A percentile compares a stretch with the other conserved stretches of the same genome.
phyloP scores from a whole-genome alignment of 2,888 invertebrate genomes.

The Epistrophe grossulariae region DNA sequence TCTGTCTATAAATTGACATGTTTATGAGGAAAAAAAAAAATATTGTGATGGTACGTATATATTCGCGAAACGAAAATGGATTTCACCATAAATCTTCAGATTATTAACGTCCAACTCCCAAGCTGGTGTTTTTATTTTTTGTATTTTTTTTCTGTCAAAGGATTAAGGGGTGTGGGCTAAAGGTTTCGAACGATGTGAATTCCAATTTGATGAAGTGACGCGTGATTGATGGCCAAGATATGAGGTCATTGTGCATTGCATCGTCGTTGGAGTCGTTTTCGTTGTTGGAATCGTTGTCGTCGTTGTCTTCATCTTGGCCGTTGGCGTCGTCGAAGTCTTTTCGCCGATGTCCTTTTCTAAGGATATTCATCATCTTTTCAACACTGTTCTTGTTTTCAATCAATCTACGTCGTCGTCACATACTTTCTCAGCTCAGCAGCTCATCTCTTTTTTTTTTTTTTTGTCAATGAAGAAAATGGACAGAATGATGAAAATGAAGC shows the following conservation, averaged over 20 bases:
- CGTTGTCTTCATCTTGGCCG: constrained; percentile 13
- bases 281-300: constrained; percentile 12
- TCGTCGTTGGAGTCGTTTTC: constrained; percentile 12
- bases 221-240: constrained; percentile 72
- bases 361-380: constrained; percentile 72
- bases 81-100: constrained; percentile 63
- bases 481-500: constrained; percentile 68
- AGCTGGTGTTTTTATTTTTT: neutral
- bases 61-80: constrained; percentile 51
- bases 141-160: neutral
- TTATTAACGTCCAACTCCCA: constrained; percentile 64
- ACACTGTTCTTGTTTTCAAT: constrained; percentile 70
- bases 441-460: constrained; percentile 45
- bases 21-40: constrained; percentile 56
- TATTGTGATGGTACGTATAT: constrained; percentile 12
- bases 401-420: constrained; percentile 67
- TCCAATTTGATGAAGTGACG: constrained; percentile 73
- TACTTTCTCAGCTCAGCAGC: constrained; percentile 63
- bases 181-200: constrained; percentile 56
- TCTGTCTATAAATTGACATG: constrained; percentile 65
- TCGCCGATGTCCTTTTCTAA: constrained; percentile 33
- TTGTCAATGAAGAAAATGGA: constrained; percentile 59
- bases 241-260: constrained; percentile 73
- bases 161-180: constrained; percentile 54
- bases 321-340: constrained; percentile 25